Percentiles rank a stretch among this genome's conserved stretches.
Evolutionary conservation across 2,797 vertebrate genomes (phyloP).

Genomic region (Lophotriccus pileatus): DNA sequence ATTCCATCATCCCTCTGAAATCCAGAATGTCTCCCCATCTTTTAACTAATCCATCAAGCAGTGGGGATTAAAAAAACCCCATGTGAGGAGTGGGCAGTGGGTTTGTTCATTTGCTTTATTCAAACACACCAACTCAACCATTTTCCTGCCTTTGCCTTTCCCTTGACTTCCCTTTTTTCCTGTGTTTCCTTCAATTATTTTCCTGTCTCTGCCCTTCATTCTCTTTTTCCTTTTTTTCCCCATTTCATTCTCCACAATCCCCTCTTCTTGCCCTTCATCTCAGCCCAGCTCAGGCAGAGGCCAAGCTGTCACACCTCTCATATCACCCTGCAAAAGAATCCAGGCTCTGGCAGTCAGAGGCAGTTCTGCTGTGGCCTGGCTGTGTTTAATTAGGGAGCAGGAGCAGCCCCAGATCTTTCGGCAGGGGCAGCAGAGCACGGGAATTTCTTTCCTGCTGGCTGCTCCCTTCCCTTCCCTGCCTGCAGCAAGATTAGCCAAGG

Average conservation of each 20-base stretch:
- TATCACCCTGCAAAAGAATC: not conserved
- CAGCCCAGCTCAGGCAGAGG: not conserved
- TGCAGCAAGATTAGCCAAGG: not conserved
- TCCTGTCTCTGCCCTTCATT: not conserved
- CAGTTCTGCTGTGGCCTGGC: fast-evolving
- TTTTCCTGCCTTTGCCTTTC: too few species aligned
- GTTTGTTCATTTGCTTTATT: not conserved
- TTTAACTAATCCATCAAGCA: not conserved
- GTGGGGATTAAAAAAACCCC: not conserved
- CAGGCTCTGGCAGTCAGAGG: not conserved
- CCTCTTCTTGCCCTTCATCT: not conserved
- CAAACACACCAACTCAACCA: not conserved
- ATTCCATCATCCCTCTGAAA: not conserved
- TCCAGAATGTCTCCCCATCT: not conserved
- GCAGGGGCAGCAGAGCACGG: not conserved
- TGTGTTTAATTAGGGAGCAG: not conserved
- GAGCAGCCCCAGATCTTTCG: not conserved
- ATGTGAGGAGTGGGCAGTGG: not conserved
- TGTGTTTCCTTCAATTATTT: not conserved
- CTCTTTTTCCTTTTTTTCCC: not conserved
- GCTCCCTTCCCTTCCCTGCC: not conserved
- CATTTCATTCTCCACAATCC: not conserved
- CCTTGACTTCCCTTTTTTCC: too few species aligned
- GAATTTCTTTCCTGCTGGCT: not conserved
- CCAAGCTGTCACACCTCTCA: not conserved